Conservation (phyloP, 2,113 vertebrate genomes). For the Micromys minutus region DNA sequence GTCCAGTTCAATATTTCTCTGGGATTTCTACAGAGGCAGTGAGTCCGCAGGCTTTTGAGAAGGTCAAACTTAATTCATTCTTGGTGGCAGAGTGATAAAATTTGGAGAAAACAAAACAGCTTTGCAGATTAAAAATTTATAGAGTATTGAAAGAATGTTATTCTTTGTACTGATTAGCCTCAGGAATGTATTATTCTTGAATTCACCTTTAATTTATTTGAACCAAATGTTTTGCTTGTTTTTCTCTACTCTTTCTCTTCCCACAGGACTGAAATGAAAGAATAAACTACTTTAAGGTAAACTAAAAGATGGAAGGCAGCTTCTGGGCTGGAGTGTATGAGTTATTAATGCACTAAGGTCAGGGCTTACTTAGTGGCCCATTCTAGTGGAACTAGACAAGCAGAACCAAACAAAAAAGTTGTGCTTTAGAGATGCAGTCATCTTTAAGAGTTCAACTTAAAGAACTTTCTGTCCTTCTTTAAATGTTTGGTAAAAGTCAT, state of each 20-base stretch:
- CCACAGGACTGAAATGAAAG: slow-evolving; percentile 1
- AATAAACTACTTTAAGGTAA: slow-evolving; percentile 42
- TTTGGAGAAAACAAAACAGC: slow-evolving; percentile 56
- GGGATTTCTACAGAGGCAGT: slow-evolving; percentile 31
- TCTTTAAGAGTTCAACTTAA: not conserved
- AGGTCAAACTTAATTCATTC: slow-evolving; percentile 69
- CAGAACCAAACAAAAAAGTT: not conserved
- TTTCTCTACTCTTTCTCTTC: not conserved
- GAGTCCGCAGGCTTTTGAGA: slow-evolving; percentile 51
- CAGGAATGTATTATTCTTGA: slow-evolving; percentile 40
- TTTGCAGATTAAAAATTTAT: slow-evolving; percentile 51
- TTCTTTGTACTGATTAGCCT: slow-evolving; percentile 29
- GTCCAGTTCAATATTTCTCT: slow-evolving; percentile 1
- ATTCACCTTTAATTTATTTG: slow-evolving; percentile 34
- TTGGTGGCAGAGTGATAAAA: slow-evolving; percentile 46
- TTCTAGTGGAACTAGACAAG: not conserved
- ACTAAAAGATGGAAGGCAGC: not conserved
- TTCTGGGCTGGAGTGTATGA: not conserved
- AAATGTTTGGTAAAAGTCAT: slow-evolving; percentile 1
- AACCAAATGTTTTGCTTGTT: slow-evolving; percentile 44
- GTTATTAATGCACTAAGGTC: not conserved
- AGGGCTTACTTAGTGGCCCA: not conserved
- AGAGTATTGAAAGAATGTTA: slow-evolving; percentile 45
- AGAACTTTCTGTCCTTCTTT: slow-evolving; percentile 27
- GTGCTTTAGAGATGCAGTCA: slow-evolving; percentile 22